Evolutionary conservation across 2,113 vertebrate species (phyloP).

Genomic region (Telmatochromis sp.): DNA sequence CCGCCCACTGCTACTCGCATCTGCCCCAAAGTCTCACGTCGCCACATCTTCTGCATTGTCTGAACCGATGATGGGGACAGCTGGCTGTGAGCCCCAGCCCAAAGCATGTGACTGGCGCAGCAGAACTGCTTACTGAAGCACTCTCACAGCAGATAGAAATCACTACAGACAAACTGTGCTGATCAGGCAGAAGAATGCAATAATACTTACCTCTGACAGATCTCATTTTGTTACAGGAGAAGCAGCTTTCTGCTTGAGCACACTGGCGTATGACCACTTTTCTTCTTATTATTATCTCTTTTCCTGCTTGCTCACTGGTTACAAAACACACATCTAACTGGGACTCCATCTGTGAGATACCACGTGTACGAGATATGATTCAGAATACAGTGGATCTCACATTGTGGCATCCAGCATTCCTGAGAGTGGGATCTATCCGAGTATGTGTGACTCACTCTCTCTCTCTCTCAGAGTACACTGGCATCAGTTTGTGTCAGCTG

Average conservation of each 20-base stretch:
- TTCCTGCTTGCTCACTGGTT: background rate
- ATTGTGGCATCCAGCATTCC: slow-evolving; percentile 32
- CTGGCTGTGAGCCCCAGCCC: slow-evolving; percentile 27
- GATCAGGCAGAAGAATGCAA: slow-evolving; percentile 25
- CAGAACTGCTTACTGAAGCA: slow-evolving; percentile 60
- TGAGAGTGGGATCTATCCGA: slow-evolving; percentile 44
- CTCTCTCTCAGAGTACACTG: slow-evolving; percentile 38
- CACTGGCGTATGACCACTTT: background rate
- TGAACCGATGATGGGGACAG: slow-evolving; percentile 48
- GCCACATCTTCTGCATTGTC: slow-evolving; percentile 9
- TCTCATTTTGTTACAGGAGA: background rate
- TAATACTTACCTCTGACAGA: slow-evolving; percentile 25
- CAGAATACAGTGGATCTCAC: slow-evolving; percentile 45
- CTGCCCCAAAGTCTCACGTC: slow-evolving; percentile 18
- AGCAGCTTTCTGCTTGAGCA: background rate
- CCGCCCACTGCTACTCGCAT: background rate
- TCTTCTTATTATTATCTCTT: background rate
- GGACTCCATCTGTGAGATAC: slow-evolving; percentile 52
- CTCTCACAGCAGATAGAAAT: slow-evolving; percentile 35
- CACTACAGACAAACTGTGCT: slow-evolving; percentile 35
- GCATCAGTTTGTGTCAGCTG: slow-evolving; percentile 65
- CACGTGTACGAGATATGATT: slow-evolving; percentile 55
- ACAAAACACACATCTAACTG: slow-evolving; percentile 12
- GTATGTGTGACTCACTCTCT: slow-evolving; percentile 48
- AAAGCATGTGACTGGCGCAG: slow-evolving; percentile 47